These are phyloP conservation scores for Griposia aprilina DNA, from an alignment of 2,888 invertebrate genomes.

Conservation along the genomic window DNA sequence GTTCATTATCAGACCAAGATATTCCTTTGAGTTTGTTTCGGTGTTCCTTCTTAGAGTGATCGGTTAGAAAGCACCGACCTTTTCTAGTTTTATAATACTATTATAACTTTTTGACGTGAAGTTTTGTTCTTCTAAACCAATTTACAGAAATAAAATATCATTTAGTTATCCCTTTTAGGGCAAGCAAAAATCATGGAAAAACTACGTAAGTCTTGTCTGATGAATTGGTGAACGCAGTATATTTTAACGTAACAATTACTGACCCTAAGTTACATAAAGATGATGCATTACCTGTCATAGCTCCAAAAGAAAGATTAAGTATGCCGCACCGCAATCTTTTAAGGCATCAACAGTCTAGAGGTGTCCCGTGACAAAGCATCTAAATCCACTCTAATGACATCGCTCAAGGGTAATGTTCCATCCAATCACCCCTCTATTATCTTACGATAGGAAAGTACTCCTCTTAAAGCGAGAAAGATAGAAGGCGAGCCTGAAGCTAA, in stretches of 20 bases:
- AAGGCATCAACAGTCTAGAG: slow-evolving; percentile 2
- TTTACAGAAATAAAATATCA: background rate
- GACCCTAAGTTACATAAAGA: too few relatives aligned
- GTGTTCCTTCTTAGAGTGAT: background rate
- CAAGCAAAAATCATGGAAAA: background rate
- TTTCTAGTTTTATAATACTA: background rate
- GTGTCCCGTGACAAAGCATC: slow-evolving; percentile 34
- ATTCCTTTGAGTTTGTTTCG: background rate
- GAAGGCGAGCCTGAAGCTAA: background rate
- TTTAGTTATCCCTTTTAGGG: background rate
- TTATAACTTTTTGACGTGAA: background rate
- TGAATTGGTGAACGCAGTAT: background rate
- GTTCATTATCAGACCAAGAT: background rate
- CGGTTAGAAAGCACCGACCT: too few relatives aligned
- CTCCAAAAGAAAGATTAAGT: background rate
- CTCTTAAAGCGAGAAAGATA: slow-evolving; percentile 11
- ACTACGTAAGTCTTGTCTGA: background rate
- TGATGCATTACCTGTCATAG: too few relatives aligned
- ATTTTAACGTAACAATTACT: background rate
- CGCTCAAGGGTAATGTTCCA: slow-evolving; percentile 15
- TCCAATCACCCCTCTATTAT: slow-evolving; percentile 48
- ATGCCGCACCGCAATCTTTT: background rate
- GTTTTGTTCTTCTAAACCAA: background rate
- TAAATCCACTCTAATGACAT: slow-evolving; percentile 43
- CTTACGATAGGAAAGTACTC: background rate